Percentiles rank a stretch among this genome's conserved stretches.
Evolutionary conservation across 35 echinoderm and acorn worm species (phyloP).

Genomic region (Holothuria glaberrima): DNA sequence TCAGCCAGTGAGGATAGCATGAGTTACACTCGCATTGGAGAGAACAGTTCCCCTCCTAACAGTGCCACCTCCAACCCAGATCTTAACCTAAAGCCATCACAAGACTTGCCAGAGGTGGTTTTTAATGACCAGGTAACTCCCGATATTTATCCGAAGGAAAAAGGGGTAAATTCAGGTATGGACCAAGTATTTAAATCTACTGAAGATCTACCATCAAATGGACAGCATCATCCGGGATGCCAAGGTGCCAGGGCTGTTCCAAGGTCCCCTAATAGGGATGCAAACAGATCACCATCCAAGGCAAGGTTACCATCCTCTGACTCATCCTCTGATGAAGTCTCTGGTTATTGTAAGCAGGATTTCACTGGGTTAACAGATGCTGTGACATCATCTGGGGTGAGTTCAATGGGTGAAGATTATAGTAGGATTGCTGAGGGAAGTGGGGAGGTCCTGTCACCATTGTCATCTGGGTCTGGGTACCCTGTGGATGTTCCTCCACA

Average conservation of each 20-base stretch:
- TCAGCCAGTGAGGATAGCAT: constrained; percentile 55
- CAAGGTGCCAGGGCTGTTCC: background rate
- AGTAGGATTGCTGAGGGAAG: constrained; percentile 26
- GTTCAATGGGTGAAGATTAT: constrained; percentile 41
- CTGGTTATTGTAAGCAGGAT: constrained; percentile 47
- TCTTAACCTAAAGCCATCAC: background rate
- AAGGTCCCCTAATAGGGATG: background rate
- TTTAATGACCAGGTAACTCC: background rate
- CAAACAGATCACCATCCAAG: background rate
- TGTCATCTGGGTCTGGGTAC: background rate
- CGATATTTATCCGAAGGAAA: background rate
- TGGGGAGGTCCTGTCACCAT: background rate
- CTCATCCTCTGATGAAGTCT: constrained; percentile 26
- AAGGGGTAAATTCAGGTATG: no score
- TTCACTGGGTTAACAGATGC: background rate
- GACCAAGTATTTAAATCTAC: no score
- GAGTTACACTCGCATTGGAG: constrained; percentile 39
- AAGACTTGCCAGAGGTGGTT: constrained; percentile 25
- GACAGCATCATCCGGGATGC: no score
- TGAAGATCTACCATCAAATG: no score
- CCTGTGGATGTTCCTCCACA: background rate
- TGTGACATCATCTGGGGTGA: constrained; percentile 30
- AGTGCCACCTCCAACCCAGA: background rate
- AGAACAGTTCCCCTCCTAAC: constrained; percentile 2
- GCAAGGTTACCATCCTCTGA: constrained; percentile 9